These are phyloP conservation scores for Caenorhabditis japonica DNA, from an alignment of 2,888 invertebrate genomes.

Conservation along the genomic window DNA sequence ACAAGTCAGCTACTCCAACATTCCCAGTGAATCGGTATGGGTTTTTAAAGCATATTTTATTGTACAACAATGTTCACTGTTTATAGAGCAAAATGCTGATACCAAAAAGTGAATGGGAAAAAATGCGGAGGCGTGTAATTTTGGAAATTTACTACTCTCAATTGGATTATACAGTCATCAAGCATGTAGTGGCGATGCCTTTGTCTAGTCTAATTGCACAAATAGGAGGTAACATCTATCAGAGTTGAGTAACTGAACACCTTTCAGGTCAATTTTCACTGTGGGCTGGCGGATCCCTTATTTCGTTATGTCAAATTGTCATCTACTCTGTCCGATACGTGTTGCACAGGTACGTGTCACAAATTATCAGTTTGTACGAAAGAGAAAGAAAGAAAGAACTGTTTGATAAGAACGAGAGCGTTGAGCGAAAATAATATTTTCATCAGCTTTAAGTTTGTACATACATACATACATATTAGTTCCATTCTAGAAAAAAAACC, in stretches of 20 bases:
- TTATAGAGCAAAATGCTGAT: constrained; percentile 29
- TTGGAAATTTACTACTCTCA: constrained; percentile 64
- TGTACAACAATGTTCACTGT: background rate
- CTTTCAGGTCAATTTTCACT: constrained; percentile 74
- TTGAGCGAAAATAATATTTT: background rate
- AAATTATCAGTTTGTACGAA: constrained; percentile 35
- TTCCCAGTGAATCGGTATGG: constrained; percentile 66
- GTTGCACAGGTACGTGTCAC: constrained; percentile 42
- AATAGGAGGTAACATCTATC: constrained; percentile 64
- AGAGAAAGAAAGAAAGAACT: constrained; percentile 2
- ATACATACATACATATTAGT: too few relatives aligned
- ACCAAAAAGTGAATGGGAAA: constrained; percentile 51
- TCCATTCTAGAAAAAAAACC: too few relatives aligned
- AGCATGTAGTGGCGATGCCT: constrained; percentile 72
- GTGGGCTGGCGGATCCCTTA: constrained; percentile 72
- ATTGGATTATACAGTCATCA: constrained; percentile 71
- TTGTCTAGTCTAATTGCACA: constrained; percentile 70
- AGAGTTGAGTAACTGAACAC: too few relatives aligned
- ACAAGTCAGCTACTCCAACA: constrained; percentile 69
- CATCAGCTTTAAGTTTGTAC: too few relatives aligned
- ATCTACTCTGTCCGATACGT: constrained; percentile 60
- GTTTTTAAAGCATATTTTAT: constrained; percentile 1
- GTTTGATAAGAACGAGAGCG: background rate
- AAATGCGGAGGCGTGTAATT: constrained; percentile 61
- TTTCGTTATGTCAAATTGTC: constrained; percentile 70